A percentile compares a stretch with the other conserved stretches of the same genome.
phyloP scores from a whole-genome alignment of 2,113 vertebrate genomes.

The Archocentrus centrarchus region DNA sequence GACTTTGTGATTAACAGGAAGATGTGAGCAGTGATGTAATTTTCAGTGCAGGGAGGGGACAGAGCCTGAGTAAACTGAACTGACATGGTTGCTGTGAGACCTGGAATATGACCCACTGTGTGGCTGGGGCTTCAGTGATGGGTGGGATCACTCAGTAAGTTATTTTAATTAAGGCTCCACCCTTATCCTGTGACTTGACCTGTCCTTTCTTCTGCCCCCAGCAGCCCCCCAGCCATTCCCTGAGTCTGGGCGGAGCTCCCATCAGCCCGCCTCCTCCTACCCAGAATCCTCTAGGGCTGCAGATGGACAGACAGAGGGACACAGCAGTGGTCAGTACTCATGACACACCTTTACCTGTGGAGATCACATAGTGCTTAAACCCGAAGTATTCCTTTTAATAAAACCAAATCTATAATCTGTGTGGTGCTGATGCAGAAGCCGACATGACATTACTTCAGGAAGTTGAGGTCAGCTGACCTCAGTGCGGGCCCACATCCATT shows the following conservation, averaged over 20 bases:
- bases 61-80: too few relatives aligned
- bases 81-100: too few relatives aligned
- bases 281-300: conserved; percentile 75
- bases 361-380: not conserved
- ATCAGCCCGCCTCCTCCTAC: conserved; percentile 69
- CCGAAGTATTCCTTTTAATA: not conserved
- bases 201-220: conserved; percentile 37
- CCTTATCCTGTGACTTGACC: not conserved
- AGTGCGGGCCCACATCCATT: too few relatives aligned
- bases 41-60: not conserved
- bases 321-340: conserved; percentile 36
- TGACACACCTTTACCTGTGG: not conserved
- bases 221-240: conserved; percentile 70
- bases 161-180: not conserved
- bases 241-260: conserved; percentile 51
- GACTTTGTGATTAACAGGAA: not conserved
- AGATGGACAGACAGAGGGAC: conserved; percentile 77
- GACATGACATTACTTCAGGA: too few relatives aligned
- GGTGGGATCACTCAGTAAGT: too few relatives aligned
- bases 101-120: too few relatives aligned
- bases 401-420: too few relatives aligned
- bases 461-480: too few relatives aligned
- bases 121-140: too few relatives aligned
- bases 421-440: too few relatives aligned
- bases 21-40: not conserved